Percentiles rank a stretch among this genome's conserved stretches.
These are phyloP conservation scores for Acanthococcus lagerstroemiae DNA, from an alignment of 2,888 invertebrate genomes.

Conservation along the genomic window DNA sequence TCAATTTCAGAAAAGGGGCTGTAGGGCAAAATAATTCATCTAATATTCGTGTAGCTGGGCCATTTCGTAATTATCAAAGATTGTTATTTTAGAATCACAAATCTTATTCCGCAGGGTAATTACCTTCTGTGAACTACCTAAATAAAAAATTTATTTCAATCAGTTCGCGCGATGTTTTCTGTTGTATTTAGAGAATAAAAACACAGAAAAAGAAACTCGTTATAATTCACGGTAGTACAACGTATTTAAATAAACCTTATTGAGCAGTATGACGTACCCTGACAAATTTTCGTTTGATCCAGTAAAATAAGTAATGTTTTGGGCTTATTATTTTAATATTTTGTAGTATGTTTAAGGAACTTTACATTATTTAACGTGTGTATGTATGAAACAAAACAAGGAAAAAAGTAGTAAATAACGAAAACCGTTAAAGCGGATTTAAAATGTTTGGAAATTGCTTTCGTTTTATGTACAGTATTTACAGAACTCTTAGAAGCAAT, in stretches of 20 bases:
- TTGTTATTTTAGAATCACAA: too few relatives aligned
- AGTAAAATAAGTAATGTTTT: not conserved
- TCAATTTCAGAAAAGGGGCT: too few relatives aligned
- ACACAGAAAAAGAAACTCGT: not conserved
- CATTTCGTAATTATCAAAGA: too few relatives aligned
- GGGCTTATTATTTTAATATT: not conserved
- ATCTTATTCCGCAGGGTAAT: too few relatives aligned
- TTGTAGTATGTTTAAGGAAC: not conserved
- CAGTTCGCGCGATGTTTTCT: not conserved
- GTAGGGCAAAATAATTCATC: too few relatives aligned
- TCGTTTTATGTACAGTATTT: not conserved
- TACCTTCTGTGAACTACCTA: too few relatives aligned
- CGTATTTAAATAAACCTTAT: conserved; percentile 2
- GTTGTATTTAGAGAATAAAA: not conserved
- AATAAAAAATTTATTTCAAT: too few relatives aligned
- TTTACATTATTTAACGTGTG: not conserved
- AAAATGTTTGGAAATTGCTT: not conserved
- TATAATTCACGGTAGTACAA: not conserved
- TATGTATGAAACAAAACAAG: not conserved
- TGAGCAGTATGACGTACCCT: conserved; percentile 9
- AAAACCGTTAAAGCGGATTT: not conserved
- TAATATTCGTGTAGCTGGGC: too few relatives aligned
- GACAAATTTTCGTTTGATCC: conserved; percentile 2
- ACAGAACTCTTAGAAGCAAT: not conserved
- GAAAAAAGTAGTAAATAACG: not conserved